These are phyloP conservation scores for Cygnus buccinator DNA, from an alignment of 2,113 vertebrate genomes.

Conservation along the genomic window DNA sequence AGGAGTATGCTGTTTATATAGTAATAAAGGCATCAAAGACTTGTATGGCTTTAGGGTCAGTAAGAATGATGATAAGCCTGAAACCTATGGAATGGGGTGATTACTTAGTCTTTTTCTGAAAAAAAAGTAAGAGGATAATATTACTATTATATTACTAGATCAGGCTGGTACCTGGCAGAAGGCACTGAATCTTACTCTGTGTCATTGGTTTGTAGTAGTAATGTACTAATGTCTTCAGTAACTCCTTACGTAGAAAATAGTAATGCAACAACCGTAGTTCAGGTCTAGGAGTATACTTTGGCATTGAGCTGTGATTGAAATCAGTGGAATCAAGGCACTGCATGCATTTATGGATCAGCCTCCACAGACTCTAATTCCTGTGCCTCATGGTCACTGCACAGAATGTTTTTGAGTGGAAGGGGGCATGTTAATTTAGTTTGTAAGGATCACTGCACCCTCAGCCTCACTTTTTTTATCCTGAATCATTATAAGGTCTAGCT, in stretches of 20 bases:
- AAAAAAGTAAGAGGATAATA: background rate
- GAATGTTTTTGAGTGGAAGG: background rate
- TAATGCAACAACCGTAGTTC: background rate
- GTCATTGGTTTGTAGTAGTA: background rate
- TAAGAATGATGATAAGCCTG: background rate
- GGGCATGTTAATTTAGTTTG: background rate
- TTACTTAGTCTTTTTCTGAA: background rate
- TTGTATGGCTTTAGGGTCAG: background rate
- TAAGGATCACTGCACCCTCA: background rate
- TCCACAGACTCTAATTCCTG: background rate
- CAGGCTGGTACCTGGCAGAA: background rate
- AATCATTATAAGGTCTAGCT: background rate
- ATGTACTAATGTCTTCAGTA: background rate
- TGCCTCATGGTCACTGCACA: background rate
- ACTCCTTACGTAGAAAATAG: background rate
- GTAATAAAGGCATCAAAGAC: background rate
- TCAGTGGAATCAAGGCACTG: background rate
- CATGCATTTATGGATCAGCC: background rate
- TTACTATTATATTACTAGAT: too few relatives aligned
- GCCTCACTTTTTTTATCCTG: rapidly evolving
- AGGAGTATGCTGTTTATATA: background rate
- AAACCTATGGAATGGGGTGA: background rate
- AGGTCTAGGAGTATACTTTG: background rate
- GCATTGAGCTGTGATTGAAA: background rate
- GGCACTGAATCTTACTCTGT: rapidly evolving